These are phyloP conservation scores for Aphelocoma californica DNA, from an alignment of 2,797 vertebrate species.

Conservation along the genomic window DNA sequence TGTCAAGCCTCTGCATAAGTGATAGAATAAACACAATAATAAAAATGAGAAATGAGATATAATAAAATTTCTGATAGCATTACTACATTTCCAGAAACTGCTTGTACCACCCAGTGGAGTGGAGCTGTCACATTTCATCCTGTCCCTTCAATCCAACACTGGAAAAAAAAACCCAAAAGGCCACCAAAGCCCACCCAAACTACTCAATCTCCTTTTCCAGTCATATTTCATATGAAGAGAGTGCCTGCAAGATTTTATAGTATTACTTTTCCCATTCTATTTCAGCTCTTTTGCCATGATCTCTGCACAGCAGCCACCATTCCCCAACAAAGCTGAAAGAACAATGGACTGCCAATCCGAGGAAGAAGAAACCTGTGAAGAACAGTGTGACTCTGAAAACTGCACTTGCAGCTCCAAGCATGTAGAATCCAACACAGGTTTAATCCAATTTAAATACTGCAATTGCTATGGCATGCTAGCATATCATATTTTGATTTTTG, in stretches of 20 bases:
- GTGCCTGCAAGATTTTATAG: neutral
- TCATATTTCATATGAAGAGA: neutral
- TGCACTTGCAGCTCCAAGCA: neutral
- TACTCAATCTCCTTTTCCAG: neutral
- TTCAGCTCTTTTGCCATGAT: conserved; percentile 47
- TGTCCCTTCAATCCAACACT: neutral
- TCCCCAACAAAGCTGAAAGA: neutral
- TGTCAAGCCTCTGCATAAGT: neutral
- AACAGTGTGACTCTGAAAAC: neutral
- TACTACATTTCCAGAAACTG: neutral
- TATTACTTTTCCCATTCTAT: neutral
- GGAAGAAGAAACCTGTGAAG: neutral
- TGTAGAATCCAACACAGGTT: conserved; percentile 11
- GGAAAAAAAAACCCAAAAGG: neutral
- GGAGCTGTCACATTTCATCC: neutral
- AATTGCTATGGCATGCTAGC: neutral
- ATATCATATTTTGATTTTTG: neutral
- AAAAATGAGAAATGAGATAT: neutral
- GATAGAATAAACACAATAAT: neutral
- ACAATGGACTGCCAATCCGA: neutral
- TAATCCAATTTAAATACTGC: neutral
- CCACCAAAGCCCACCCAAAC: neutral
- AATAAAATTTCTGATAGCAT: neutral
- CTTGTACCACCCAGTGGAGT: neutral
- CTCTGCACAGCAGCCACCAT: neutral